A percentile compares a stretch with the other conserved stretches of the same genome.
Evolutionary conservation across 2,113 vertebrate species (phyloP).

Genomic region (Gadus chalcogrammus): DNA sequence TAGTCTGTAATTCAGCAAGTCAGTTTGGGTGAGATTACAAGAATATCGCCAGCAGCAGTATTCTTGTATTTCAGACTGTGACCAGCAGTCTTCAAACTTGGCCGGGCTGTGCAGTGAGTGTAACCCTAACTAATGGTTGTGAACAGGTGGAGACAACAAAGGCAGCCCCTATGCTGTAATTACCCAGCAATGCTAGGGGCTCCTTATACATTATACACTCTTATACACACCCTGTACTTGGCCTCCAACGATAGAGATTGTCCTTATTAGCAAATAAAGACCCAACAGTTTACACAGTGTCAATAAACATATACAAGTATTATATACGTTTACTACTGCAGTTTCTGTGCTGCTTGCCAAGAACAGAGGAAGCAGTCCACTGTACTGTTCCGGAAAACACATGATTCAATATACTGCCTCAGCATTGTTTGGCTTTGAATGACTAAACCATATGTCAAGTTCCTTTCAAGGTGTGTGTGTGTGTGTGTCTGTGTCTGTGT

Average conservation of each 20-base stretch:
- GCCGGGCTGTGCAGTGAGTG: neutral
- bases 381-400: conserved; percentile 30
- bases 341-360: conserved; percentile 30
- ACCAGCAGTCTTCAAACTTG: neutral
- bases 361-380: conserved; percentile 57
- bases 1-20: too few relatives aligned
- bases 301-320: too few relatives aligned
- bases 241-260: too few relatives aligned
- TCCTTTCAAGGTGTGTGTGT: conserved; percentile 10
- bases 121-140: too few relatives aligned
- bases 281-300: too few relatives aligned
- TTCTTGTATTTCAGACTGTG: neutral
- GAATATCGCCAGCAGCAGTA: neutral
- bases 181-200: too few relatives aligned
- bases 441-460: conserved; percentile 43
- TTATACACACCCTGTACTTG: too few relatives aligned
- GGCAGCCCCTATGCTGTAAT: too few relatives aligned
- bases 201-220: too few relatives aligned
- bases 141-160: too few relatives aligned
- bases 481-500: conserved; percentile 12
- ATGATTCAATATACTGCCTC: conserved; percentile 50
- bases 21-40: too few relatives aligned
- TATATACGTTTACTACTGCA: neutral
- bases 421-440: conserved; percentile 44
- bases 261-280: too few relatives aligned